Base-by-base conservation (phyloP, 2,888 invertebrate genomes). In the Drosophila peninsularis region DNA sequence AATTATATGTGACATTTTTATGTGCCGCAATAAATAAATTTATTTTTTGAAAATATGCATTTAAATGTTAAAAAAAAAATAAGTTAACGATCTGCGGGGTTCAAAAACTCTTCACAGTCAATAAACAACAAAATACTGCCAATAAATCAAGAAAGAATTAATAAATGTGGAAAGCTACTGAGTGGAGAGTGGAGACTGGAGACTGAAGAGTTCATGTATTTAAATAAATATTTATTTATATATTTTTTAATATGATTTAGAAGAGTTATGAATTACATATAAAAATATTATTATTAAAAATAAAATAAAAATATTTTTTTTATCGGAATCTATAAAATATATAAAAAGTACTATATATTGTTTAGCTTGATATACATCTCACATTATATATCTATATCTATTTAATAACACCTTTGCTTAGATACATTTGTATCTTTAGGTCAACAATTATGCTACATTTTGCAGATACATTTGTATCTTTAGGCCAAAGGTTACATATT, bases 81-180 rank as follows among this genome's bases (percentile, higher is more conserved):
- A n/a, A n/a, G 45, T 45, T 44, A 44, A 44, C 10, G 24, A n/a
- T 44, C 44, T 27, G 10, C 5, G 5, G 27, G n/a, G 45, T 45
- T 45, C 45, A 45, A 45, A 45, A 45, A 45, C 45, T 45, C 45
- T 45, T 27, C 24, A 5, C 45, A n/a, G 1, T n/a, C 45, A 27
- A 45, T 27, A 27, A 45, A 45, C 27, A n/a, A 45, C n/a, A 45
- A n/a, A 5, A n/a, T 27, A 2, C 10, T 27, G 27, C 0, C n/a
- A 45, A 27, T 45, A 45, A 27, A n/a, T 49, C 49, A 49, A 14
- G 17, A 30, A 24, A n/a, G 9, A 24, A 44, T 42, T 21, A 21
- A 42, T 13, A 30, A 17, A 6, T 3, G 17, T 32, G 13, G 7
- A 49, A 13, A 7, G 4, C 2, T 24, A 24, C 24, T n/a, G 44